These are phyloP conservation scores for Zonitis immaculata DNA, from an alignment of 2,888 invertebrate genomes.

Conservation along the genomic window DNA sequence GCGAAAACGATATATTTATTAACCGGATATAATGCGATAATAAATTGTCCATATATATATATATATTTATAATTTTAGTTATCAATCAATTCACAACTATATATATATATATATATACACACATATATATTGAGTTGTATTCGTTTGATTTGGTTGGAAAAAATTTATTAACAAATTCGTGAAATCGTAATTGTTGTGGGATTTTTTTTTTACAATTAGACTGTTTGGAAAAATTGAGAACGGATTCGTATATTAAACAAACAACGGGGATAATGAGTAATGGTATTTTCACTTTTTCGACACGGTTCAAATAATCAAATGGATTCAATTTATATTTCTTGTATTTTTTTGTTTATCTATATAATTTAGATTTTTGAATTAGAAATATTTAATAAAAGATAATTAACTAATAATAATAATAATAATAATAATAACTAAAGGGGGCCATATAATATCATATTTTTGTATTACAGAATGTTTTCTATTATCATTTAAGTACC, in stretches of 20 bases:
- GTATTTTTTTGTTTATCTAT: not conserved
- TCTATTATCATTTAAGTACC: no score
- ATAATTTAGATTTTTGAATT: no score
- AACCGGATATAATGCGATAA: not conserved
- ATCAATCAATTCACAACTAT: not conserved
- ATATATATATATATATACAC: no score
- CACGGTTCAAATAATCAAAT: not conserved
- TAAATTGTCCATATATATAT: no score
- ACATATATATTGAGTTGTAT: no score
- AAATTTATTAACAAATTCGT: not conserved
- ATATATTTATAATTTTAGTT: no score
- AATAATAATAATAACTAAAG: not conserved
- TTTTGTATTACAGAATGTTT: no score
- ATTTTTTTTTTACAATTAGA: not conserved
- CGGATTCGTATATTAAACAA: not conserved
- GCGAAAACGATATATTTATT: not conserved
- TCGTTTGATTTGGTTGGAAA: no score
- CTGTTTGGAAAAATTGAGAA: not conserved
- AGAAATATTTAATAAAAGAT: not conserved
- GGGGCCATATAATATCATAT: not conserved
- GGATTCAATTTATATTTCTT: not conserved
- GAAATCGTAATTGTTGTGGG: not conserved
- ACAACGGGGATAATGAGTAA: not conserved
- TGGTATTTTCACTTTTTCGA: constrained; percentile 1
- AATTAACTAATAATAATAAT: not conserved